These are phyloP conservation scores for Cephus spinipes DNA, from an alignment of 2,888 invertebrate species.

Conservation along the genomic window DNA sequence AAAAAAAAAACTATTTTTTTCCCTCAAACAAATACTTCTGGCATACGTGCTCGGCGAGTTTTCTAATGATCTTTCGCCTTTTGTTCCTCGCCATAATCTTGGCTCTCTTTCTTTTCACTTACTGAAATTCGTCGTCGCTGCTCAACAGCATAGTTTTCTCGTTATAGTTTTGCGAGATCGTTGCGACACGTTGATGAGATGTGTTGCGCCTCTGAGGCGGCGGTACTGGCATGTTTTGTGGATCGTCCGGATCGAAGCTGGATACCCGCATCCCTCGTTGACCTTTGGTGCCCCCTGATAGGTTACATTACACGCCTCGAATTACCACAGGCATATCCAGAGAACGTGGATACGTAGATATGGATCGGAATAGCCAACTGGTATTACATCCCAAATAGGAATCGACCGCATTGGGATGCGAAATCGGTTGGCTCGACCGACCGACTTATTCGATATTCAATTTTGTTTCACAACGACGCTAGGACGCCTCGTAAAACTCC, in stretches of 20 bases:
- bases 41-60: neutral
- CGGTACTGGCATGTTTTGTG: conserved; percentile 66
- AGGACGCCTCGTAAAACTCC: too few species aligned
- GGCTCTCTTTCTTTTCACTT: conserved; percentile 45
- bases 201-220: conserved; percentile 65
- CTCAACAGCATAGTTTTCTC: conserved; percentile 96
- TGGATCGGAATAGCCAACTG: too few species aligned
- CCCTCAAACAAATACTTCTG: conserved; percentile 1
- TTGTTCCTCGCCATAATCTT: neutral
- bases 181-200: conserved; percentile 80
- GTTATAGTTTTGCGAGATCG: conserved; percentile 88
- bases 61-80: too few species aligned
- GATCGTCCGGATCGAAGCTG: conserved; percentile 78
- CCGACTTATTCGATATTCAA: too few species aligned
- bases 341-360: too few species aligned
- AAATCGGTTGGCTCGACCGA: too few species aligned
- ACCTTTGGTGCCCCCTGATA: conserved; percentile 72
- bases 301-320: conserved; percentile 15
- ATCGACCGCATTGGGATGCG: too few species aligned
- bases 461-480: too few species aligned
- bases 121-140: conserved; percentile 96
- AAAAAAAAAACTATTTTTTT: conserved; percentile 20
- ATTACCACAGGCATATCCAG: neutral
- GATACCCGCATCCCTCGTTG: conserved; percentile 76
- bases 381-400: too few species aligned